A percentile compares a stretch with the other conserved stretches of the same genome.
These are phyloP conservation scores for Carassius auratus DNA, from an alignment of 2,113 vertebrate genomes.

Conservation along the genomic window DNA sequence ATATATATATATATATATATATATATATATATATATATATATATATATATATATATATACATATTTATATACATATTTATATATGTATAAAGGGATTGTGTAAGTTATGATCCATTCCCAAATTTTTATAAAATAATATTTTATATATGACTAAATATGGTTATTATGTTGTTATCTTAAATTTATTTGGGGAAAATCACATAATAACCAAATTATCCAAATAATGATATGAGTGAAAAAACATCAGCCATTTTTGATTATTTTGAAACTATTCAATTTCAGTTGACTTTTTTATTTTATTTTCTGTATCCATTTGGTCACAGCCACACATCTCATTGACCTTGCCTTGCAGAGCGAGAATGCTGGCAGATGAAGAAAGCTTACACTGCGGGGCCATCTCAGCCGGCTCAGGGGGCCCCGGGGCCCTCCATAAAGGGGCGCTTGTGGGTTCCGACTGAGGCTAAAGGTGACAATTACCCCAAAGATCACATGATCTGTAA, in stretches of 20 bases:
- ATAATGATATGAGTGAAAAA: constrained; percentile 8
- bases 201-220: background rate
- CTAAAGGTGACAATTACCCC: constrained; percentile 82
- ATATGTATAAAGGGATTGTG: background rate
- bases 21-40: background rate
- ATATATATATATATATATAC: background rate
- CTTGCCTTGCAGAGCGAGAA: constrained; percentile 81
- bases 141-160: background rate
- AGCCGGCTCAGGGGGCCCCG: constrained; percentile 69
- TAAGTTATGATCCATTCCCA: background rate
- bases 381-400: constrained; percentile 67
- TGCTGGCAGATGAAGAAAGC: constrained; percentile 52
- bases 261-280: constrained; percentile 69
- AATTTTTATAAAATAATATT: background rate
- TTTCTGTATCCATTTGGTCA: constrained; percentile 78
- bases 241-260: constrained; percentile 49
- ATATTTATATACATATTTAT: too few relatives aligned
- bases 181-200: background rate
- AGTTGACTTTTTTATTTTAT: constrained; percentile 69
- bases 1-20: too few relatives aligned
- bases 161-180: background rate
- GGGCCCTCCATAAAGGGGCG: constrained; percentile 66
- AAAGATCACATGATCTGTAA: constrained; percentile 70
- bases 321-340: constrained; percentile 81
- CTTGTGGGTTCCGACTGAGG: constrained; percentile 75